phyloP scores from a whole-genome alignment of 2,113 vertebrate species.

The Glareola pratincola region DNA sequence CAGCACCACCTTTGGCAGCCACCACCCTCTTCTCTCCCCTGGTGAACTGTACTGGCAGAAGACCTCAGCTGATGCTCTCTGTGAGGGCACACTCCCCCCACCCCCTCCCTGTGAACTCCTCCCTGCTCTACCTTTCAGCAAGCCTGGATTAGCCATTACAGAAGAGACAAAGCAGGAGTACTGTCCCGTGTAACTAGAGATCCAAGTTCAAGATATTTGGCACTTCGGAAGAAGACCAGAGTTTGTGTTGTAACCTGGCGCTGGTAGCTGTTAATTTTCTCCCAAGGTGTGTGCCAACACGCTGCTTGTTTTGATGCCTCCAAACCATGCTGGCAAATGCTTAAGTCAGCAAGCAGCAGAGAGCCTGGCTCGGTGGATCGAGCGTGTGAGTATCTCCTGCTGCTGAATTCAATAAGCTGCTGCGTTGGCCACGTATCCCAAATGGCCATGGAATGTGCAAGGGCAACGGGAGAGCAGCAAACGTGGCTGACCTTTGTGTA shows the following conservation, averaged over 20 bases:
- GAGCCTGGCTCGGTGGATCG: background rate
- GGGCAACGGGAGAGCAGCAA: background rate
- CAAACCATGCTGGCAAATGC: slow-evolving; percentile 8
- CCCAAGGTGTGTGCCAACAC: background rate
- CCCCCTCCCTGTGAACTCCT: background rate
- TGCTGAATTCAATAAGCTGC: background rate
- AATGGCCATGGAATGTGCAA: background rate
- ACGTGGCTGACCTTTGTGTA: background rate
- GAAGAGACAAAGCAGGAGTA: background rate
- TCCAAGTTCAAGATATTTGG: background rate
- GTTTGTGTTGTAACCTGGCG: background rate
- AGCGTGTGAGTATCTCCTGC: background rate
- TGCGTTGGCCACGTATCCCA: fast-evolving
- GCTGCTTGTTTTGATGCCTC: slow-evolving; percentile 23
- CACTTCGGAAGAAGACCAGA: background rate
- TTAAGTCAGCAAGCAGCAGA: background rate
- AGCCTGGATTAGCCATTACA: background rate
- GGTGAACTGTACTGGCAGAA: background rate
- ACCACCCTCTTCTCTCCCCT: background rate
- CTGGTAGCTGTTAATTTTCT: background rate
- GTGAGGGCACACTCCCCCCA: background rate
- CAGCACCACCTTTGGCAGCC: background rate
- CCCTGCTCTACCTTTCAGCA: background rate
- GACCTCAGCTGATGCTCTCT: background rate
- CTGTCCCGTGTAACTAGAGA: background rate